Base-by-base conservation (phyloP, 2,888 invertebrate genomes). In the Ptycholaimellus sp. region DNA sequence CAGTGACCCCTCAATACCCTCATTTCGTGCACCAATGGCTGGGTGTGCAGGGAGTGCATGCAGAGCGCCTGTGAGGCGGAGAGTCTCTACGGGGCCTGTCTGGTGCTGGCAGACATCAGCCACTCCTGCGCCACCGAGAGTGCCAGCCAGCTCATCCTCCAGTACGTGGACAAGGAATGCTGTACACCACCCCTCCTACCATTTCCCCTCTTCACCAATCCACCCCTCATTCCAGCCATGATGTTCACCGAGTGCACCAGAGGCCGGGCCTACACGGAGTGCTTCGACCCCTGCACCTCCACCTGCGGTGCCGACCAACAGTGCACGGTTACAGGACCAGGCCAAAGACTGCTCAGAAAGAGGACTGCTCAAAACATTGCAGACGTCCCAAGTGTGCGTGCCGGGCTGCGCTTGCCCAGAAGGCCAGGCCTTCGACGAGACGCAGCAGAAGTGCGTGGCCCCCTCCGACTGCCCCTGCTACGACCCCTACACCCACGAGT, bases 381-480 rank as follows among this genome's bases (percentile, higher is more conserved):
- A 5, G 9, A 46, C 9, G 36, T 30, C 11, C 46, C 47, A 18
- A 43, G 61, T 66, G 19, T 83, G 82, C 50, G 72, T 74, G 35
- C 81, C 82, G 54, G 83, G 83, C 1, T 83, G 83, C 58, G 79
- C 74, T 63, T 83, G 83, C 55, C 80, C 81, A 0, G 63, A 68
- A 14, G 79, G 76, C 0, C 70, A 72, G 0, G 68, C 79, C 1
- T 63, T 76, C 6, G 73, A 79, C 46, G 70, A 38, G 18, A 18
- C 16, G 22, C 30, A 28, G 13, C 38, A 34, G 16, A 3, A 5
- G 11, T 40, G 40, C 23, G 40, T 38, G 17, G 23, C 27, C 2
- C 28, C 3, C 22, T 11, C 7, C 17, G 30, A 28, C 14, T 40
- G 40, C 30, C 17, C 19, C 19, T 40, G 40, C 21, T 38, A 17